Evolutionary conservation across 2,113 vertebrate species (phyloP), one percentile per base, ranked within the genome.

Genomic region (Dryoscopus gambensis): DNA sequence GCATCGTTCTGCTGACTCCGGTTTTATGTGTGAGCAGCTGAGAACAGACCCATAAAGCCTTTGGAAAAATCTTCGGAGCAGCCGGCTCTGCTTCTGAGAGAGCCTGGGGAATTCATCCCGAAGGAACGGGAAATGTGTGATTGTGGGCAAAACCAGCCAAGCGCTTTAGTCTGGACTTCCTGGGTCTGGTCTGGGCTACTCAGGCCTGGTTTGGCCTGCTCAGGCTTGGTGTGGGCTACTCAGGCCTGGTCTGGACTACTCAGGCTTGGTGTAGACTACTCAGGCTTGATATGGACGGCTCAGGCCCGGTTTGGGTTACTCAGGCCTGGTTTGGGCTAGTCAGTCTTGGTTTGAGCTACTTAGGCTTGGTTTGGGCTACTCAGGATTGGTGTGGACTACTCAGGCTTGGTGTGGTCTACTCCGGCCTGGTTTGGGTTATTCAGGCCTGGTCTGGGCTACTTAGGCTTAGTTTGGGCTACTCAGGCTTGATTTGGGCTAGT

Each of bases 391-490:
- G 2, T 28, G 31, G 24, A 3, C 17, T 49, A 4, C n/a, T 28
- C 9, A 39, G 10, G 13, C 0, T 2, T n/a, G n/a, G n/a, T n/a
- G n/a, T n/a, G n/a, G n/a, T n/a, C n/a, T n/a, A n/a, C n/a, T n/a
- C n/a, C n/a, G n/a, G n/a, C n/a, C n/a, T 39, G 27, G 1, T 39
- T 1, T 27, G 12, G 22, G 3, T 10, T 39, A 3, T 25, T 50
- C 13, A 28, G 25, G 5, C 11, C 4, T 49, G 19, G 3, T 39
- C 1, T 31, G 68, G 7, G 2, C 15, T 40, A 3, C 6, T 53
- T 8, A 53, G 16, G 28, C 3, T 0, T 24, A 9, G 2, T 23
- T 0, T 52, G 47, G 15, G 3, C 7, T 31, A 3, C 49, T 39
- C 15, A 52, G 15, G 28, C 0, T 2, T 31, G 8, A n/a, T n/a